Conservation (phyloP, 2,888 invertebrate species). For the Apodemia mormo region DNA sequence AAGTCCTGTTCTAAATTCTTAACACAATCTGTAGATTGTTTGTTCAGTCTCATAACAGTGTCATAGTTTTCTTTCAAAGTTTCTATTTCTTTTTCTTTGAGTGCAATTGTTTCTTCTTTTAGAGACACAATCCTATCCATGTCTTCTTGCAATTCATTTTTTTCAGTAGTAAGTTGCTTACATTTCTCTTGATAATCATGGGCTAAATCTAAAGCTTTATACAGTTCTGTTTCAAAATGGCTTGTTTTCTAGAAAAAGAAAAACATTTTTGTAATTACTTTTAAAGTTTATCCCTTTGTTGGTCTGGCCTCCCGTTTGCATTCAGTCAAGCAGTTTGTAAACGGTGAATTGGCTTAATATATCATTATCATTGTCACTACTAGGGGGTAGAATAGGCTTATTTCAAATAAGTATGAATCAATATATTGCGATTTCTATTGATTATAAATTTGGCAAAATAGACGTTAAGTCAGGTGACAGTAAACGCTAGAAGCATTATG, state of each 20-base stretch:
- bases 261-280: too few species aligned
- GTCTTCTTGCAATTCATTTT: constrained; percentile 59
- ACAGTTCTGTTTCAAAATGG: constrained; percentile 86
- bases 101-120: constrained; percentile 50
- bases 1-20: constrained; percentile 80
- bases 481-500: too few species aligned
- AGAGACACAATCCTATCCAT: constrained; percentile 54
- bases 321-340: too few species aligned
- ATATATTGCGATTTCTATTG: too few species aligned
- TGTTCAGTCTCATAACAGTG: constrained; percentile 75
- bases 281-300: too few species aligned
- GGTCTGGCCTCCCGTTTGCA: too few species aligned
- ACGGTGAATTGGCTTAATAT: too few species aligned
- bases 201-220: constrained; percentile 86
- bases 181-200: constrained; percentile 86
- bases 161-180: constrained; percentile 76
- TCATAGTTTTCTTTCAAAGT: constrained; percentile 75
- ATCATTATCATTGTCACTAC: too few species aligned
- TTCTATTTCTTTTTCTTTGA: constrained; percentile 65
- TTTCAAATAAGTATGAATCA: too few species aligned
- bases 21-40: constrained; percentile 82
- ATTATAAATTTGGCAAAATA: too few species aligned
- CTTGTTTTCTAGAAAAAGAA: constrained; percentile 68
- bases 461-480: too few species aligned
- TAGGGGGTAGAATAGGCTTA: too few species aligned